Evolutionary conservation across 2,113 vertebrate species (phyloP).

Genomic region (Thunnus maccoyii): DNA sequence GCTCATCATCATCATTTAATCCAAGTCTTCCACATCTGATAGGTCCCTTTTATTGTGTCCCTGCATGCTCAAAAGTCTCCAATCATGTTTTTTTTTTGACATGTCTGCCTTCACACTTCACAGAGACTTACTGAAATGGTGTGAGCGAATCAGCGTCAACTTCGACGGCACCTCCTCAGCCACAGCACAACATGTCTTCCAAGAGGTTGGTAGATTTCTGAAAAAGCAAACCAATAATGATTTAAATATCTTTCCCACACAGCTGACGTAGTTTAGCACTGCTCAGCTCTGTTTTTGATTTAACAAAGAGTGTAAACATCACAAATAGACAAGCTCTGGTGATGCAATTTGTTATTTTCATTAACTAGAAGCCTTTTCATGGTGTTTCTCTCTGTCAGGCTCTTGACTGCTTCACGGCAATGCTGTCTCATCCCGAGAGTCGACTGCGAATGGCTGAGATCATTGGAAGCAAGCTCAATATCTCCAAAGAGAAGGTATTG

Average conservation of each 20-base stretch:
- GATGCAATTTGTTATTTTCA: neutral
- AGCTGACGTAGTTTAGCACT: neutral
- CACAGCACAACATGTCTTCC: slow-evolving; percentile 91
- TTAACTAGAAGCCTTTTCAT: neutral
- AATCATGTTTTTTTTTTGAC: neutral
- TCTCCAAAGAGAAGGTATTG: slow-evolving; percentile 95
- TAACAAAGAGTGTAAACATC: neutral
- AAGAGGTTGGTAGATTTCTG: slow-evolving; percentile 87
- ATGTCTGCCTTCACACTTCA: neutral
- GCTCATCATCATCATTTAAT: neutral
- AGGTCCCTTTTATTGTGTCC: no score
- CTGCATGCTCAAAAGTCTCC: neutral
- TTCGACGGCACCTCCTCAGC: slow-evolving; percentile 89
- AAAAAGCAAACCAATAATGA: neutral
- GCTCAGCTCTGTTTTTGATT: neutral
- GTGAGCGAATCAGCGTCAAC: slow-evolving; percentile 90
- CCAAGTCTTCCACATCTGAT: neutral
- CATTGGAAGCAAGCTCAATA: slow-evolving; percentile 96
- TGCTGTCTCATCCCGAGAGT: slow-evolving; percentile 89
- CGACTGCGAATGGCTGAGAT: slow-evolving; percentile 91
- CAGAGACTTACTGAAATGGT: slow-evolving; percentile 98
- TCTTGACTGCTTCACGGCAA: slow-evolving; percentile 96
- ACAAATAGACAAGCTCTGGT: neutral
- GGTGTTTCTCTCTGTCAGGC: slow-evolving; percentile 82
- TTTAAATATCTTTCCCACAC: neutral